Conservation (phyloP, 1,140 invertebrate species). For the Caenorhabditis remanei region DNA sequence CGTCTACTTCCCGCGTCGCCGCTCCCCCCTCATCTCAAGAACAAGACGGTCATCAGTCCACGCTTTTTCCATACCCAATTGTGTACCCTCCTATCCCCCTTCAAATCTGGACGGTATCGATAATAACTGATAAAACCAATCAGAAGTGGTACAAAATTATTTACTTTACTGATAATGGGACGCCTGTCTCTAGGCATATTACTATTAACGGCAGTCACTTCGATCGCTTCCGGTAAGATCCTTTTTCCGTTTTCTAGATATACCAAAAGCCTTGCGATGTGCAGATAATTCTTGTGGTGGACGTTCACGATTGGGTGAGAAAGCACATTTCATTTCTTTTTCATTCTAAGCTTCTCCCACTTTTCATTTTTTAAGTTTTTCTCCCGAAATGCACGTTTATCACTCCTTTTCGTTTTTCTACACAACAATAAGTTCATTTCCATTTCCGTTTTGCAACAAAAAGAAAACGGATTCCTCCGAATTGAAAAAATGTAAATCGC, state of each 20-base stretch:
- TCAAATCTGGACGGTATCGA: not conserved
- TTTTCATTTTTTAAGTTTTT: not conserved
- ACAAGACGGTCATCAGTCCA: conserved; percentile 52
- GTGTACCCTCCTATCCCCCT: not conserved
- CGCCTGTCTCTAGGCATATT: conserved; percentile 48
- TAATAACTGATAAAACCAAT: not conserved
- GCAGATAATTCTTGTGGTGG: conserved; percentile 50
- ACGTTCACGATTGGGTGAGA: conserved; percentile 55
- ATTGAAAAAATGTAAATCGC: conserved; percentile 39
- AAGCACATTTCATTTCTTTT: not conserved
- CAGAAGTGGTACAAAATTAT: not conserved
- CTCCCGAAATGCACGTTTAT: not conserved
- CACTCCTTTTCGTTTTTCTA: not conserved
- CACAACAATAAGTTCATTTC: not conserved
- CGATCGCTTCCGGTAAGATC: conserved; percentile 38
- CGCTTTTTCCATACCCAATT: conserved; percentile 40
- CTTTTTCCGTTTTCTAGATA: conserved; percentile 28
- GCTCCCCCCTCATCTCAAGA: conserved; percentile 28
- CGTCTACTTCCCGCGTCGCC: conserved; percentile 23
- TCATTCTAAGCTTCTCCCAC: not conserved
- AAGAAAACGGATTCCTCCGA: not conserved
- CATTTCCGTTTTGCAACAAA: conserved; percentile 21
- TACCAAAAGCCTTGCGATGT: conserved; percentile 43
- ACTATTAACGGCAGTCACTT: conserved; percentile 32
- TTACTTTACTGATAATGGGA: conserved; percentile 31